Evolutionary conservation across 92 coral and sea anemone species (phyloP).

Genomic region (Actinostola sp.): DNA sequence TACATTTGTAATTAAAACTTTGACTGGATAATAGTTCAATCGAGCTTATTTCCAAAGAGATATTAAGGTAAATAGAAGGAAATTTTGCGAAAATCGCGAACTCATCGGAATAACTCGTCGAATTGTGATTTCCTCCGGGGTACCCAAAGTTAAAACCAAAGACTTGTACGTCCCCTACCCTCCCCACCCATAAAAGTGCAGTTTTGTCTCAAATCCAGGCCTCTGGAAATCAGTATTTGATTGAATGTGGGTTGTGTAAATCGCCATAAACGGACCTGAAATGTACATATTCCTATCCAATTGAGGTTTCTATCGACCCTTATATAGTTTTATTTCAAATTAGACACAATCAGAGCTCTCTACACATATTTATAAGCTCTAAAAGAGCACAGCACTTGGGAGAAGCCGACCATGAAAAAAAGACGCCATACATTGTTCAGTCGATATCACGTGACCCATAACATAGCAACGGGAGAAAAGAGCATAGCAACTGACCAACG

Average conservation of each 20-base stretch:
- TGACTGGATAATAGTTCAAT: slow-evolving; percentile 13
- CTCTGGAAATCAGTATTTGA: slow-evolving; percentile 14
- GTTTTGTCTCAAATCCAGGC: slow-evolving; percentile 27
- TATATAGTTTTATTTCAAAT: slow-evolving; percentile 9
- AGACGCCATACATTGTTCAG: not conserved
- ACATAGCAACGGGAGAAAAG: slow-evolving; percentile 10
- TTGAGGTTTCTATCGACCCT: slow-evolving; percentile 9
- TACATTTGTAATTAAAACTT: slow-evolving; percentile 27
- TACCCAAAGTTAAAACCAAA: slow-evolving; percentile 38
- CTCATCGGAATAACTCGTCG: slow-evolving; percentile 18
- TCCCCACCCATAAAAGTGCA: slow-evolving; percentile 17
- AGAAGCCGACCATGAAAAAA: not conserved
- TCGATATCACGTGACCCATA: not conserved
- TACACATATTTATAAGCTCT: not conserved
- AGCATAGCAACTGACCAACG: slow-evolving; percentile 5
- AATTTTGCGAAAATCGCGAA: slow-evolving; percentile 2
- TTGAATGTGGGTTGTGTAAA: slow-evolving; percentile 22
- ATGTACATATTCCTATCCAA: slow-evolving; percentile 1
- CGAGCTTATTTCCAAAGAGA: slow-evolving; percentile 17
- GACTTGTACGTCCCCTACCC: slow-evolving; percentile 34
- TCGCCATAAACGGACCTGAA: not conserved
- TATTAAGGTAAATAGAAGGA: slow-evolving; percentile 14
- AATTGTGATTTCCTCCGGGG: slow-evolving; percentile 12
- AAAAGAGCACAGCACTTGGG: not conserved
- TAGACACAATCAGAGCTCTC: not conserved